Evolutionary conservation across 2,113 vertebrate genomes (phyloP), one percentile per base, ranked within the genome.

Genomic region (Saimiri boliviensis): DNA sequence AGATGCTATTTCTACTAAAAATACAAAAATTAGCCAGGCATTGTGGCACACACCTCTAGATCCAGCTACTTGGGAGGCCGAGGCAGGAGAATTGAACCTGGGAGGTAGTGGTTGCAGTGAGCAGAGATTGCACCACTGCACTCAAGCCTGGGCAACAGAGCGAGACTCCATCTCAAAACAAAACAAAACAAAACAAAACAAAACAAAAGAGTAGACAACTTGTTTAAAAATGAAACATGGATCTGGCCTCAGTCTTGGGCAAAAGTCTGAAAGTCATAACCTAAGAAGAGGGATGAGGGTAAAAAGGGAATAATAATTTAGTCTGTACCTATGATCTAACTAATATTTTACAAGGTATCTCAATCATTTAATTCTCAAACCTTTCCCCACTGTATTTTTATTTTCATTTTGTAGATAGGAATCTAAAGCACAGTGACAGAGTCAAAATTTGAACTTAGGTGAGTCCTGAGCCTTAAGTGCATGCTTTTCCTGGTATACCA

Each of bases 391-490:
- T 74, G 2, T 82, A 10, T 35, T 82, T 37, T 82, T 73, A 16
- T 54, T 42, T 45, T 37, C 5, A 66, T 89, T 91, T 91, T 82
- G 68, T 91, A 56, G 12, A 9, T 37, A 52, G 73, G 23, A 35
- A 52, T 54, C 81, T 90, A 74, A 90, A 93, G 63, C 42, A 71
- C 17, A 83, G 56, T 60, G 47, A 12, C 35, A 79, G 58, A 12
- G 68, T 88, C 35, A 88, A 58, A 94, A 92, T 94, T 83, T 83
- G n/a, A 82, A 92, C 17, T 94, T 88, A 81, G 47, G 25, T 82
- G 35, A 79, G 74, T 30, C 23, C 58, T 94, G 40, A 17, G 12
- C 73, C 40, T 82, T 82, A 77, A 87, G 60, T 68, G 23, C 19
- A 60, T 87, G 9, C 13, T 70, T 96, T 92, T 42, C 45, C n/a